Evolutionary conservation across 2,888 invertebrate genomes (phyloP).

Genomic region (Heliconius charithonia): DNA sequence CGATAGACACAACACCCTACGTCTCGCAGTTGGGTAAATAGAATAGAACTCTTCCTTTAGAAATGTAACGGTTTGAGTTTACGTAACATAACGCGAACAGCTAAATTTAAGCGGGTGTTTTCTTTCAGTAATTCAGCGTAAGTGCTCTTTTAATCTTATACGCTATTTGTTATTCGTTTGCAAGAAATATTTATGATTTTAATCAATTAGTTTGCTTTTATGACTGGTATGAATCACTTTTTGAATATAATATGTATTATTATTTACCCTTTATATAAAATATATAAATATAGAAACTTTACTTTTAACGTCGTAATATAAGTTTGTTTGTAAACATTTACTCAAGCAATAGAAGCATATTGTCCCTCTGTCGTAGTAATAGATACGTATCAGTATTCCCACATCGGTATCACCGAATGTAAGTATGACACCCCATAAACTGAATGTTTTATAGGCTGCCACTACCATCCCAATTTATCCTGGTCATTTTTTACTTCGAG

Average conservation of each 20-base stretch:
- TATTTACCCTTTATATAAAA: neutral
- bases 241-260: neutral
- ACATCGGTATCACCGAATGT: slow-evolving; percentile 78
- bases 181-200: slow-evolving; percentile 39
- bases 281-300: neutral
- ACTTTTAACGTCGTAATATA: neutral
- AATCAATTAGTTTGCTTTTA: slow-evolving; percentile 39
- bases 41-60: slow-evolving; percentile 58
- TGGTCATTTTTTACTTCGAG: slow-evolving; percentile 82
- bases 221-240: slow-evolving; percentile 8
- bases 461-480: slow-evolving; percentile 82
- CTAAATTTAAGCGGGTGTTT: slow-evolving; percentile 43
- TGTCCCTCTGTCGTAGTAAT: slow-evolving; percentile 49
- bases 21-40: neutral
- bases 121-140: slow-evolving; percentile 44
- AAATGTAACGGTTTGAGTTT: slow-evolving; percentile 46
- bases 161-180: slow-evolving; percentile 36
- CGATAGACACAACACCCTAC: neutral
- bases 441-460: slow-evolving; percentile 82
- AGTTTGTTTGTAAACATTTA: slow-evolving; percentile 30
- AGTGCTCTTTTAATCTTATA: slow-evolving; percentile 45
- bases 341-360: slow-evolving; percentile 41
- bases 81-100: slow-evolving; percentile 45
- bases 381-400: slow-evolving; percentile 69
- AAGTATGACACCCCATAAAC: slow-evolving; percentile 84